Evolutionary conservation across 2,888 invertebrate species (phyloP).

Genomic region (Parnassius orleans): DNA sequence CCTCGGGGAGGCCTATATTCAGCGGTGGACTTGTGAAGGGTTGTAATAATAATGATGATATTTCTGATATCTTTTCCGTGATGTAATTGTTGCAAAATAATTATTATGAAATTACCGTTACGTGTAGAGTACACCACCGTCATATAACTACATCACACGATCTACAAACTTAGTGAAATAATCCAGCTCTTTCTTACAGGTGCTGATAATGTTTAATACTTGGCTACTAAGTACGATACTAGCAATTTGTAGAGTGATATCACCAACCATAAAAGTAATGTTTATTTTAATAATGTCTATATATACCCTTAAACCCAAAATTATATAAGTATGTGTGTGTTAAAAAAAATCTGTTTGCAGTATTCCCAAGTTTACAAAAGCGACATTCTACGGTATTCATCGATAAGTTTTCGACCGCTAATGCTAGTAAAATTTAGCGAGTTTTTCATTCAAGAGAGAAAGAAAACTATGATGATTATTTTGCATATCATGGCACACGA

Average conservation of each 20-base stretch:
- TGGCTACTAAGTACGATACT: conserved; percentile 55
- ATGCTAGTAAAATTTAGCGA: conserved; percentile 50
- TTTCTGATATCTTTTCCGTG: too few species aligned
- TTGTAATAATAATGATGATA: too few species aligned
- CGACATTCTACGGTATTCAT: conserved; percentile 47
- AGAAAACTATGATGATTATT: conserved; percentile 42
- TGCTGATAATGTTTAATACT: conserved; percentile 52
- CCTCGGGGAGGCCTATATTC: too few species aligned
- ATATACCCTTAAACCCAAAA: neutral
- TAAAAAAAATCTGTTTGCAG: conserved; percentile 37
- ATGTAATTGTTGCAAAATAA: too few species aligned
- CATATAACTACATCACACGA: too few species aligned
- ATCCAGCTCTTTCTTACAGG: conserved; percentile 39
- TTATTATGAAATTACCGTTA: too few species aligned
- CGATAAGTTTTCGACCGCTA: conserved; percentile 47
- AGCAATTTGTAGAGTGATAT: conserved; percentile 51
- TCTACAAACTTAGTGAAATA: neutral
- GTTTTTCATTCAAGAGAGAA: conserved; percentile 44
- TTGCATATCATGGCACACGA: conserved; percentile 42
- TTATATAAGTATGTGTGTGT: neutral
- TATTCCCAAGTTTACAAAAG: conserved; percentile 39
- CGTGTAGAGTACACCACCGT: too few species aligned
- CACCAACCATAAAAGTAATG: conserved; percentile 52
- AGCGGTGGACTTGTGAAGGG: too few species aligned
- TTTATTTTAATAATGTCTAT: neutral